Percentiles rank a stretch among this genome's conserved stretches.
Conservation (phyloP, 1,140 invertebrate species). For the Drosophila navojoa region DNA sequence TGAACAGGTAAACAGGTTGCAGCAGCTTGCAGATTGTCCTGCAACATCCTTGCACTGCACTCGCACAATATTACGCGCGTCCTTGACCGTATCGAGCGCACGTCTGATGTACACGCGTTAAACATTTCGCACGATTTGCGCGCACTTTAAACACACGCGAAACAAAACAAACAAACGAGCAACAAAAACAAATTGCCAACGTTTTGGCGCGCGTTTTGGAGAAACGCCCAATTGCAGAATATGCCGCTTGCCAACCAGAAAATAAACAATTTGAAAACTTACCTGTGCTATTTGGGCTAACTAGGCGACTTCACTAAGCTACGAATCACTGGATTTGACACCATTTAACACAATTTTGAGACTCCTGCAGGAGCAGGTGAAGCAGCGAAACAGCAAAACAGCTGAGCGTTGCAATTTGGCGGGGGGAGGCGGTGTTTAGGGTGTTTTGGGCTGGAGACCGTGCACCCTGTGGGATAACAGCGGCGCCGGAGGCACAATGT, state of each 20-base stretch:
- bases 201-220: constrained; percentile 43
- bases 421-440: background rate
- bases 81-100: constrained; percentile 33
- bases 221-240: constrained; percentile 6
- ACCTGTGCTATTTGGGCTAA: constrained; percentile 31
- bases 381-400: constrained; percentile 31
- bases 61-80: constrained; percentile 3
- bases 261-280: constrained; percentile 16
- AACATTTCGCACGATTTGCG: constrained; percentile 6
- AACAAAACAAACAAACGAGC: constrained; percentile 3
- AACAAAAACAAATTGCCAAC: background rate
- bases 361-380: background rate
- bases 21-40: constrained; percentile 6
- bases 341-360: constrained; percentile 15
- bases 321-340: constrained; percentile 7
- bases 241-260: constrained; percentile 13
- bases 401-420: constrained; percentile 26
- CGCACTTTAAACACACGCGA: constrained; percentile 17
- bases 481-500: constrained; percentile 42
- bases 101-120: background rate
- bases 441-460: constrained; percentile 23
- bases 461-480: constrained; percentile 46
- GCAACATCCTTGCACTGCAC: constrained; percentile 18
- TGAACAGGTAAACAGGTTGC: constrained; percentile 22
- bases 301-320: constrained; percentile 5